Percentiles rank a stretch among this genome's conserved stretches.
Conservation (phyloP, 1,140 invertebrate species). For the Saccostrea cuccullata region DNA sequence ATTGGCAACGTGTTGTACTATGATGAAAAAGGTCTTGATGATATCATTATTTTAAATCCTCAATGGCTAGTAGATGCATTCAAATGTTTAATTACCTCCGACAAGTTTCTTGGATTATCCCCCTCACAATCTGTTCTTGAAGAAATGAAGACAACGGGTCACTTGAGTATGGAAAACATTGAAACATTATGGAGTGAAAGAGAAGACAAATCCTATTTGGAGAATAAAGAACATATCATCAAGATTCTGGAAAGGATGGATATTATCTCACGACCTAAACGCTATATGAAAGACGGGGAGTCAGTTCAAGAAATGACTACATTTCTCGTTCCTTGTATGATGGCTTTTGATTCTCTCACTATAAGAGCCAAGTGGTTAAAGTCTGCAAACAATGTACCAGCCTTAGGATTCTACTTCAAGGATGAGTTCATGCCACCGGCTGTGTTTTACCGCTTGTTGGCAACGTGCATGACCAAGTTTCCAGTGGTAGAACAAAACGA, state of each 20-base stretch:
- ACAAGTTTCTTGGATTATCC: constrained; percentile 4
- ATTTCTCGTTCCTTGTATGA: constrained; percentile 35
- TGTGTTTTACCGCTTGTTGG: constrained; percentile 29
- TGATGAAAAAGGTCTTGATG: constrained; percentile 37
- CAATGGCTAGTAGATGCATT: constrained; percentile 51
- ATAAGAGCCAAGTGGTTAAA: constrained; percentile 14
- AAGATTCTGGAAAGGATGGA: constrained; percentile 42
- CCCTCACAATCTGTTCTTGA: not conserved
- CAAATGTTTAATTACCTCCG: constrained; percentile 42
- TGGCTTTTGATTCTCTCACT: not conserved
- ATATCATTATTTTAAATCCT: constrained; percentile 42
- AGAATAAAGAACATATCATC: constrained; percentile 39
- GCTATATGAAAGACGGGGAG: not conserved
- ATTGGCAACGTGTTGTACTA: constrained; percentile 44
- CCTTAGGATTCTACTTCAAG: constrained; percentile 19
- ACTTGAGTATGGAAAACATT: constrained; percentile 7
- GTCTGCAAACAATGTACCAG: not conserved
- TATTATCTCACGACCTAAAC: constrained; percentile 20
- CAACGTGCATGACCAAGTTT: constrained; percentile 1
- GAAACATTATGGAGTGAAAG: constrained; percentile 17
- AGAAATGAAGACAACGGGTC: not conserved
- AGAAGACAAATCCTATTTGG: not conserved
- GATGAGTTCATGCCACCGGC: constrained; percentile 34
- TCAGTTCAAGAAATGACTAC: not conserved
- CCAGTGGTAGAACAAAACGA: constrained; percentile 15